Percentiles rank a stretch among this genome's conserved stretches.
Conservation (phyloP, 2,113 vertebrate genomes). For the Zosterops hypoxanthus region DNA sequence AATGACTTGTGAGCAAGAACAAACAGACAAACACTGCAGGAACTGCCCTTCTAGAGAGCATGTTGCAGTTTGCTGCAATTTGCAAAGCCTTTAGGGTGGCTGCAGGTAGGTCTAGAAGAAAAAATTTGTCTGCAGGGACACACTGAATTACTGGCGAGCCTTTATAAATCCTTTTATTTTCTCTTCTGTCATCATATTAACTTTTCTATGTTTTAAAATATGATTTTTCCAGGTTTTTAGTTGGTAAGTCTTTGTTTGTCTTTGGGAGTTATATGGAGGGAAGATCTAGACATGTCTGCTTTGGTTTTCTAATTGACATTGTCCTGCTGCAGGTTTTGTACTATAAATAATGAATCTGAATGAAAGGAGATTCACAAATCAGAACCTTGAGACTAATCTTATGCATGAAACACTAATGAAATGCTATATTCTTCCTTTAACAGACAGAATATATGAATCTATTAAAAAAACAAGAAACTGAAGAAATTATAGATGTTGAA, state of each 20-base stretch:
- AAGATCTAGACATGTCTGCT: background rate
- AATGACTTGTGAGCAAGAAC: background rate
- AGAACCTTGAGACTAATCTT: background rate
- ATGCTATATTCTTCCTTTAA: background rate
- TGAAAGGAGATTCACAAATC: background rate
- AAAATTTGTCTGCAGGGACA: background rate
- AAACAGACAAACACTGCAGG: background rate
- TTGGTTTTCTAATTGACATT: background rate
- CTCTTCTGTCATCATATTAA: background rate
- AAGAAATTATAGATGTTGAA: conserved; percentile 15
- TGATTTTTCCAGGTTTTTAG: background rate
- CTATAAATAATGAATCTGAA: background rate
- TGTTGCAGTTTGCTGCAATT: background rate
- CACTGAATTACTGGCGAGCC: background rate
- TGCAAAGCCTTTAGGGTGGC: background rate
- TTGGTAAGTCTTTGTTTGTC: background rate
- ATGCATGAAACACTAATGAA: background rate
- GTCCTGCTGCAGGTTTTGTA: background rate
- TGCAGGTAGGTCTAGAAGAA: background rate
- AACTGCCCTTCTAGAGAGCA: background rate
- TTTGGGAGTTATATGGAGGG: background rate
- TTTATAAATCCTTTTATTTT: background rate
- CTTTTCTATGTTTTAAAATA: background rate
- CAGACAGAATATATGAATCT: background rate
- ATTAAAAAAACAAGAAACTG: background rate